Percentiles rank a stretch among this genome's conserved stretches.
phyloP scores from a whole-genome alignment of 2,888 invertebrate species.

The Rhopalosiphum nymphaeae region DNA sequence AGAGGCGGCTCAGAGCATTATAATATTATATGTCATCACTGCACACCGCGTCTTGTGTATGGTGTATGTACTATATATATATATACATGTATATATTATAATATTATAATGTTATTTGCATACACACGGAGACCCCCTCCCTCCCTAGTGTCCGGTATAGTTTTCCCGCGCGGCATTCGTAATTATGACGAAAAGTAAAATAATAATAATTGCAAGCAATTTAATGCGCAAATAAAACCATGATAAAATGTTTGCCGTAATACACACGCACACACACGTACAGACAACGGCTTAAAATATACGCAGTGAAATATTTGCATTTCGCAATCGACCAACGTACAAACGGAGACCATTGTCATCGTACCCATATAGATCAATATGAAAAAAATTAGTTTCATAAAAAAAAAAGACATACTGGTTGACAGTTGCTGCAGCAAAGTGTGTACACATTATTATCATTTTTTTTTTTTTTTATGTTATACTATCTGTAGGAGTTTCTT shows the following conservation, averaged over 20 bases:
- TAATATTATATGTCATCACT: neutral
- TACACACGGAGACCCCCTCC: neutral
- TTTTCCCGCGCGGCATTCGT: neutral
- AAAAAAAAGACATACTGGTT: neutral
- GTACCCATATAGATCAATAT: neutral
- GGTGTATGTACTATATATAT: no score
- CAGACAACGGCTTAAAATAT: no score
- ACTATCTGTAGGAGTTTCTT: neutral
- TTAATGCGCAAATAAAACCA: conserved; percentile 20
- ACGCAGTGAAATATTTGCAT: neutral
- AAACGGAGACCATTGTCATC: neutral
- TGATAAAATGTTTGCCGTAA: neutral
- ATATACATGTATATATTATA: neutral
- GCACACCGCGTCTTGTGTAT: neutral
- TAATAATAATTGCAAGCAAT: neutral
- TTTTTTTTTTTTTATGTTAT: neutral
- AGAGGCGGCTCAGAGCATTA: neutral
- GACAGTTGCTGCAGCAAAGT: neutral
- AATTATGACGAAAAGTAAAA: neutral
- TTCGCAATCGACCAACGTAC: conserved; percentile 1
- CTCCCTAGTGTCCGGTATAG: neutral
- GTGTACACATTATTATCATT: neutral
- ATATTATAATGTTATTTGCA: neutral
- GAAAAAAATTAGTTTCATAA: neutral
- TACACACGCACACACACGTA: neutral